Evolutionary conservation across 2,113 vertebrate species (phyloP), one percentile per base, ranked within the genome.

Genomic region (Todiramphus saurophagus): DNA sequence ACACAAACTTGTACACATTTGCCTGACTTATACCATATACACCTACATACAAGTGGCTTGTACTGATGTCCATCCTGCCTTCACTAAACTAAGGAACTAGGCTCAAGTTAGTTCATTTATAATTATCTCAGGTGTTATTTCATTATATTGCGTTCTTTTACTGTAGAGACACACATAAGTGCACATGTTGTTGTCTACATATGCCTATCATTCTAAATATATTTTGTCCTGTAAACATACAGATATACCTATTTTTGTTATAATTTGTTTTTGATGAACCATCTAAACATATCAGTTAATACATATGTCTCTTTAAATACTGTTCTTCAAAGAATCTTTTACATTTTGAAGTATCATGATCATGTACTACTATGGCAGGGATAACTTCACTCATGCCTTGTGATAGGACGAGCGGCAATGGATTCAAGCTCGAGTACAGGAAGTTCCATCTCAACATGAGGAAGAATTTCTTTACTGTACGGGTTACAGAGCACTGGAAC

Each of bases 11-110:
- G 11, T 67, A 48, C 16, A 43, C 2, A 16, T 58, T 51, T 58
- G 2, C 27, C 15, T 35, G 19, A 9, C 13, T 21, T 33, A n/a
- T 13, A 70, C 5, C 5, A 2, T 18, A 46, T 13, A 16, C 14
- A 50, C 13, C 10, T 41, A 37, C 3, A 13, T 13, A 12, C 44
- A 59, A 66, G 18, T 1, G 1, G 1, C 4, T 48, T 39, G 1
- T 48, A 12, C 4, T 63, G 21, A 20, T 13, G 14, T 46, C 23
- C 28, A 41, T 56, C 4, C 16, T 53, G 13, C 6, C 6, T 50
- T 66, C 21, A 27, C 11, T 35, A 70, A 50, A 60, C 31, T 64
- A 30, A 44, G 15, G 35, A 58, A 51, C 5, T 17, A 3, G 4
- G 7, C 58, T 72, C 16, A 60, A 50, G 7, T 41, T 66, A 41